These are phyloP conservation scores for Petrolisthes cinctipes DNA, from an alignment of 2,888 invertebrate species.

Conservation along the genomic window DNA sequence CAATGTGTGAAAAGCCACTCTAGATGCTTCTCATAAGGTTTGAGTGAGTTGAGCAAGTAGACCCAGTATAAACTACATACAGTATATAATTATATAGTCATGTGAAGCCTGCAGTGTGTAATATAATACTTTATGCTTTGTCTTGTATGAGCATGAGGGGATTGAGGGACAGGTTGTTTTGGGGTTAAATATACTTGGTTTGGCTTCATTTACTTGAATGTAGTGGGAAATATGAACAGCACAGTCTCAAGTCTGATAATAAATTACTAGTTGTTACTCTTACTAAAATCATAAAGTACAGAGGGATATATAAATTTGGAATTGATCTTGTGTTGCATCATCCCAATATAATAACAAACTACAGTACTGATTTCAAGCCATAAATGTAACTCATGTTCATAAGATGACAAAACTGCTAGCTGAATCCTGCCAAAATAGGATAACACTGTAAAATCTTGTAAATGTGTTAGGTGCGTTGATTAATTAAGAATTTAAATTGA, in stretches of 20 bases:
- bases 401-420: no score
- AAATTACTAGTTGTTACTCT: neutral
- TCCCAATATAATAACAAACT: no score
- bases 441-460: no score
- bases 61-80: constrained; percentile 19
- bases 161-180: neutral
- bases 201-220: neutral
- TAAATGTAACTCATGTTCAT: no score
- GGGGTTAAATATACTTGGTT: constrained; percentile 14
- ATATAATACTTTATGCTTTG: neutral
- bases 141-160: constrained; percentile 7
- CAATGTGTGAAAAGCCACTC: neutral
- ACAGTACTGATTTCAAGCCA: no score
- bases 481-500: no score
- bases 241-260: constrained; percentile 19
- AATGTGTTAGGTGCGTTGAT: no score
- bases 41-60: constrained; percentile 44
- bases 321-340: no score
- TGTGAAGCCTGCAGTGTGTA: constrained; percentile 23
- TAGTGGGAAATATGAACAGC: neutral
- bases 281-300: neutral
- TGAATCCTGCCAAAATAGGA: no score
- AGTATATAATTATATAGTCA: constrained; percentile 17
- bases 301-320: neutral
- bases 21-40: constrained; percentile 39